phyloP scores from a whole-genome alignment of 2,888 invertebrate species.

The Euplexia lucipara region DNA sequence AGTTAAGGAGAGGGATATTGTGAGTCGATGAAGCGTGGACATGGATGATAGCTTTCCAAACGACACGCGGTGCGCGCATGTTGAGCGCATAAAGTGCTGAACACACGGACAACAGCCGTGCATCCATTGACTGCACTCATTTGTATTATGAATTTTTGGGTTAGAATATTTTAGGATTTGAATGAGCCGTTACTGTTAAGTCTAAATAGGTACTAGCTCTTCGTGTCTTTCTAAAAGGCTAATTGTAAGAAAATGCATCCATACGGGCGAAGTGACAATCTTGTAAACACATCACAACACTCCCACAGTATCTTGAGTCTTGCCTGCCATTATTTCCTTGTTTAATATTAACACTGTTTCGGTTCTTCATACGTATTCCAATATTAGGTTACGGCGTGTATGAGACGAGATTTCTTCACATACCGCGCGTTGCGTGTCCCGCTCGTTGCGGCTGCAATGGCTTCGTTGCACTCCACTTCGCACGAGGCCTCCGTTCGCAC shows the following conservation, averaged over 20 bases:
- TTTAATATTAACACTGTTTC: neutral
- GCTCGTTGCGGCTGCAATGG: constrained; percentile 60
- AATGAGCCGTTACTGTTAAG: neutral
- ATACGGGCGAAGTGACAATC: neutral
- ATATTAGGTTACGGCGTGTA: constrained; percentile 43
- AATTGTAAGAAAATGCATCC: neutral
- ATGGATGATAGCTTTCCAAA: constrained; percentile 71
- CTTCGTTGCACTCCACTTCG: constrained; percentile 85
- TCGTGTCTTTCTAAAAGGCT: neutral
- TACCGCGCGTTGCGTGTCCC: constrained; percentile 83
- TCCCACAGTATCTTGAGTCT: no score
- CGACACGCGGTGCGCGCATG: constrained; percentile 42
- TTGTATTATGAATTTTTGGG: constrained; percentile 4
- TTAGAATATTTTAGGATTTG: neutral
- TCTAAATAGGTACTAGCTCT: neutral
- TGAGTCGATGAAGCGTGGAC: constrained; percentile 66
- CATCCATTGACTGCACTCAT: constrained; percentile 26
- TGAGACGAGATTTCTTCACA: constrained; percentile 83
- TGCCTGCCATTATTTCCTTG: neutral
- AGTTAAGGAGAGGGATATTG: constrained; percentile 42
- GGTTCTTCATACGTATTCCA: neutral
- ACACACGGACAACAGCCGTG: constrained; percentile 40
- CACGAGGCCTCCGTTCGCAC: constrained; percentile 77
- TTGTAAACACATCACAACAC: neutral
- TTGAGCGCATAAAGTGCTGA: constrained; percentile 29